Evolutionary conservation across 2,113 vertebrate species (phyloP).

Genomic region (Salminus brasiliensis): DNA sequence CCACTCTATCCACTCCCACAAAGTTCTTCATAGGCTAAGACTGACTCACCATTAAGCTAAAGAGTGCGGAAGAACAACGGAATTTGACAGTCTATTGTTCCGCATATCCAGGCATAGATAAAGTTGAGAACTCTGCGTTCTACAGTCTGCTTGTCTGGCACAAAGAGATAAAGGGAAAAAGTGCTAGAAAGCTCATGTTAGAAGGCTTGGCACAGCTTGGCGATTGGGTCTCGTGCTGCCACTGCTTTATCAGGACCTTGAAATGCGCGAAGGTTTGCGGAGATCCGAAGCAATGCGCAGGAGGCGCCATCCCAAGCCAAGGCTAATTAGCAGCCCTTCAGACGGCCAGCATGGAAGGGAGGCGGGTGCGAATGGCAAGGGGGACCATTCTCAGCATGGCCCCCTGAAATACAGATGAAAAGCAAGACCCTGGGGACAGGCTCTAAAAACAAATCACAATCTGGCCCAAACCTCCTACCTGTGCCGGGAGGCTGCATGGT

Average conservation of each 20-base stretch:
- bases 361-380: background rate
- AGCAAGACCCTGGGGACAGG: slow-evolving; percentile 33
- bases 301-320: slow-evolving; percentile 64
- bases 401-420: slow-evolving; percentile 51
- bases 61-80: slow-evolving; percentile 4
- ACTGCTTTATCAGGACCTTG: slow-evolving; percentile 20
- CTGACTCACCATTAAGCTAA: slow-evolving; percentile 10
- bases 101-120: background rate
- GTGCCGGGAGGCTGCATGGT: slow-evolving; percentile 11
- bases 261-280: slow-evolving; percentile 37
- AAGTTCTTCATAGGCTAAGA: slow-evolving; percentile 15
- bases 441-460: slow-evolving; percentile 46
- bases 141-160: too few relatives aligned
- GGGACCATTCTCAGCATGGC: slow-evolving; percentile 31
- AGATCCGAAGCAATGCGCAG: slow-evolving; percentile 48
- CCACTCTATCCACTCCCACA: slow-evolving; percentile 35
- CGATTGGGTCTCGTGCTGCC: background rate
- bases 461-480: slow-evolving; percentile 29
- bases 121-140: background rate
- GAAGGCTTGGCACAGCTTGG: background rate
- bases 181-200: background rate
- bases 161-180: background rate
- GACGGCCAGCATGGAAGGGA: slow-evolving; percentile 28
- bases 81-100: slow-evolving; percentile 23
- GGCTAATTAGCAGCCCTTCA: slow-evolving; percentile 69